Evolutionary conservation across 2,113 vertebrate genomes (phyloP).

Genomic region (Cephalopterus ornatus): DNA sequence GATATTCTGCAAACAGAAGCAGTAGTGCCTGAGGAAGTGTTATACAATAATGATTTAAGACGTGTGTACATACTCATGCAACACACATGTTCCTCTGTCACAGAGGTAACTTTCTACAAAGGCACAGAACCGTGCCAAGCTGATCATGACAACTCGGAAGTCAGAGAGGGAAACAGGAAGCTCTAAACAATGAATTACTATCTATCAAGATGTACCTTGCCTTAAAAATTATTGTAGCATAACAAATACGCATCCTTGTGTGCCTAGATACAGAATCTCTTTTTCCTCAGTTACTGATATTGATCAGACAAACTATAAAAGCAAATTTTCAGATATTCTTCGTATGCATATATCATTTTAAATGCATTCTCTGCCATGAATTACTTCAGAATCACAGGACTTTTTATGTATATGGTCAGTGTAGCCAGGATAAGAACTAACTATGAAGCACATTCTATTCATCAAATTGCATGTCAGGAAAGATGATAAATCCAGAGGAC

Average conservation of each 20-base stretch:
- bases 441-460: not conserved
- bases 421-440: not conserved
- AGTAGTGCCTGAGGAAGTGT: not conserved
- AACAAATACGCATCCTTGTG: not conserved
- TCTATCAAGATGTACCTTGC: not conserved
- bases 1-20: not conserved
- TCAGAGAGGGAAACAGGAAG: not conserved
- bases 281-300: not conserved
- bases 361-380: not conserved
- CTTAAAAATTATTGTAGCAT: not conserved
- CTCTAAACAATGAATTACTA: not conserved
- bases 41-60: not conserved
- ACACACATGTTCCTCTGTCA: not conserved
- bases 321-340: not conserved
- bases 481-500: not conserved
- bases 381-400: not conserved
- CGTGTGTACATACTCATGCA: not conserved
- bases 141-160: not conserved
- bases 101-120: not conserved
- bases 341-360: not conserved
- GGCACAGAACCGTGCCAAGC: not conserved
- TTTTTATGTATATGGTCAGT: not conserved
- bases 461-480: not conserved
- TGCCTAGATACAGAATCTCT: not conserved
- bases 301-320: not conserved